Evolutionary conservation across 92 coral and sea anemone genomes (phyloP), one percentile per base, ranked within the genome.

Genomic region (Anthopleura xanthogrammica): DNA sequence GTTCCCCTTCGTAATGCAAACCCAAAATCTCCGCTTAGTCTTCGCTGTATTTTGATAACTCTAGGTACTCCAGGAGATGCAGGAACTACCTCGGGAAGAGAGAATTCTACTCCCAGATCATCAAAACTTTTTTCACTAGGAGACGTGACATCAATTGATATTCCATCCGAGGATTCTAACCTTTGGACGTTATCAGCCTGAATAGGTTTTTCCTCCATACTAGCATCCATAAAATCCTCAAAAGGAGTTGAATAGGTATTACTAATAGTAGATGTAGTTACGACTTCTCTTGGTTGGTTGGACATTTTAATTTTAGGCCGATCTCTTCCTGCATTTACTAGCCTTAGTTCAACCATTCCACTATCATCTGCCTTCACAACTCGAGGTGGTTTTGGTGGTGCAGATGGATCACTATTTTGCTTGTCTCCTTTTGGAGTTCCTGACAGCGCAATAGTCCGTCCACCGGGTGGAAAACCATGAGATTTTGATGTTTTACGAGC

Each of bases 21-120:
- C 17, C 99, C 99, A 86, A 96, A 96, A 57, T 95, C 98, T n/a
- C 99, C 99, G 68, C 95, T 94, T 17, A 92, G 24, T 60, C 95
- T 88, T 29, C 98, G 87, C 58, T 93, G 89, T 52, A 96, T 86
- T 52, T 87, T 87, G 7, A 94, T 87, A 75, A 90, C 78, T 76
- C 99, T 84, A 36, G 99, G 97, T 8, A 94, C 88, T 4, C 97
- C 96, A 42, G 95, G 95, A 52, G 83, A 90, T 20, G 92, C 98
- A 12, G 98, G 98, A 72, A 87, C 90, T 17, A 96, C 92, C 75
- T 91, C 98, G 43, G 99, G 99, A 24, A 96, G 86, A 48, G 89
- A 85, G 14, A 96, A 88, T 76, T 93, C 92, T n/a, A 96, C 95
- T 40, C 99, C 99, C 66, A 88, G 93, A 74, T 85, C 92, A 52